phyloP scores from a whole-genome alignment of 2,113 vertebrate genomes.

The Hemichromis elongatus region DNA sequence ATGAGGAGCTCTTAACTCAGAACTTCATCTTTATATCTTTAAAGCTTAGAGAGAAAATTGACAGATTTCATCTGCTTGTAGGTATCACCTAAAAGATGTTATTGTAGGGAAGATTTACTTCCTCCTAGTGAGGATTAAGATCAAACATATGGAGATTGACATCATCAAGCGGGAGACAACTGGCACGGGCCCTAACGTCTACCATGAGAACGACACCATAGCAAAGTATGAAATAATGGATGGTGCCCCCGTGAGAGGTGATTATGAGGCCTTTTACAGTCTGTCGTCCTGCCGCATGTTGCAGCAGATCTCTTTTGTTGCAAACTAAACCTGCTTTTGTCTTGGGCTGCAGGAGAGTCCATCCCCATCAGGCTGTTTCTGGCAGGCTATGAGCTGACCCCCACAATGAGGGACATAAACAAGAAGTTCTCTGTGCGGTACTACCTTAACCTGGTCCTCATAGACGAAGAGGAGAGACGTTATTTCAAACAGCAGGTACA shows the following conservation, averaged over 20 bases:
- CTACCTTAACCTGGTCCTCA: slow-evolving; percentile 97
- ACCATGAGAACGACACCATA: slow-evolving; percentile 96
- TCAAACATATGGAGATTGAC: slow-evolving; percentile 98
- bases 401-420: slow-evolving; percentile 97
- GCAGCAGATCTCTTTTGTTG: background rate
- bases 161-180: slow-evolving; percentile 97
- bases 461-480: slow-evolving; percentile 94
- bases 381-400: slow-evolving; percentile 94
- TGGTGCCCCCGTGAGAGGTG: slow-evolving; percentile 92
- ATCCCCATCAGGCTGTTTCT: slow-evolving; percentile 96
- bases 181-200: slow-evolving; percentile 91
- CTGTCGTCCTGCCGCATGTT: background rate
- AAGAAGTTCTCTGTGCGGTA: slow-evolving; percentile 99
- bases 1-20: background rate
- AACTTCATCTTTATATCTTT: background rate
- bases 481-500: slow-evolving; percentile 98
- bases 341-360: slow-evolving; percentile 82
- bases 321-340: background rate
- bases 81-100: slow-evolving; percentile 96
- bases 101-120: slow-evolving; percentile 99
- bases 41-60: background rate
- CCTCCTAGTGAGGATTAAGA: slow-evolving; percentile 95
- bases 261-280: background rate
- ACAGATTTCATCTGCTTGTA: slow-evolving; percentile 30
- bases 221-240: slow-evolving; percentile 99